phyloP scores from a whole-genome alignment of 2,888 invertebrate genomes.

The Drosophila neonasuta region DNA sequence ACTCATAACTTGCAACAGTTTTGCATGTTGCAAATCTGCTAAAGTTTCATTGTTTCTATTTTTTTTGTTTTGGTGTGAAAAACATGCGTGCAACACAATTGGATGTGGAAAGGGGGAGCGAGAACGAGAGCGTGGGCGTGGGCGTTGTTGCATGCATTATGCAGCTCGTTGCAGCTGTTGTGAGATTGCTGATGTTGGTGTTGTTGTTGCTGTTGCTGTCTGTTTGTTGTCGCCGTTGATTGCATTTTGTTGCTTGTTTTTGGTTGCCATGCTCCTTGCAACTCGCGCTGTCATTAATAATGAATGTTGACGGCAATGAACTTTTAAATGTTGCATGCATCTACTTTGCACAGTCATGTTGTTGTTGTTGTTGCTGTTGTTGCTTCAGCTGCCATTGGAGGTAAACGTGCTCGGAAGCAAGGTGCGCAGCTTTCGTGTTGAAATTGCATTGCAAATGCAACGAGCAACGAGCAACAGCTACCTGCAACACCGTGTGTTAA shows the following conservation, averaged over 20 bases:
- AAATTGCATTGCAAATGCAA: slow-evolving; percentile 69
- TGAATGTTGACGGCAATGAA: slow-evolving; percentile 82
- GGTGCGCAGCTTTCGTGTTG: slow-evolving; percentile 55
- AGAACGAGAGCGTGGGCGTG: background rate
- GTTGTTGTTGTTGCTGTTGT: slow-evolving; percentile 18
- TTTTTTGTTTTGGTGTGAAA: slow-evolving; percentile 37
- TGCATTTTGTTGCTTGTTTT: slow-evolving; percentile 78
- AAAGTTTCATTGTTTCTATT: slow-evolving; percentile 20
- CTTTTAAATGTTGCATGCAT: slow-evolving; percentile 81
- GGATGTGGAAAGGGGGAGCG: background rate
- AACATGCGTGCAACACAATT: slow-evolving; percentile 48
- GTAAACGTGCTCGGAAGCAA: slow-evolving; percentile 68
- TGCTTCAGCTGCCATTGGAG: slow-evolving; percentile 59
- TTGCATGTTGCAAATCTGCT: slow-evolving; percentile 57
- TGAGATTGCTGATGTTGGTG: slow-evolving; percentile 36
- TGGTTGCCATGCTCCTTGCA: slow-evolving; percentile 57
- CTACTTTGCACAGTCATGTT: slow-evolving; percentile 46
- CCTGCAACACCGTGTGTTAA: background rate
- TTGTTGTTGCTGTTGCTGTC: slow-evolving; percentile 43
- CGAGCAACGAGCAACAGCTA: slow-evolving; percentile 21
- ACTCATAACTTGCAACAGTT: slow-evolving; percentile 18
- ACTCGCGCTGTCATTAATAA: slow-evolving; percentile 79
- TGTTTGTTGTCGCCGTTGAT: slow-evolving; percentile 72
- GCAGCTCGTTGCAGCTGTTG: slow-evolving; percentile 56
- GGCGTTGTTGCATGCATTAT: slow-evolving; percentile 63